Evolutionary conservation across 2,888 invertebrate species (phyloP).

Genomic region (Escarpia spicata): DNA sequence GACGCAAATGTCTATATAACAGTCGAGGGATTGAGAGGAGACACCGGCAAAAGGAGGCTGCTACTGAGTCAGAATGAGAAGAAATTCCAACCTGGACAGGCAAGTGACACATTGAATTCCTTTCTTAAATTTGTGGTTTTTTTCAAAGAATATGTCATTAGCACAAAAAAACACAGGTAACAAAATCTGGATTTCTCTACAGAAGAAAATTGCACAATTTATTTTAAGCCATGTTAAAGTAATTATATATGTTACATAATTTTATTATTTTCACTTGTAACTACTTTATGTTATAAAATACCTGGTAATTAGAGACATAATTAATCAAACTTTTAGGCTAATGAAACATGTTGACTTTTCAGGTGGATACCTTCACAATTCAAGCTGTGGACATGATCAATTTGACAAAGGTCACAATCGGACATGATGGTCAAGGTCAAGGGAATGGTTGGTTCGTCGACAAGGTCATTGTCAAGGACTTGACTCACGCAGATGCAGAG

Average conservation of each 20-base stretch:
- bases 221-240: not conserved
- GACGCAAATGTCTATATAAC: conserved; percentile 53
- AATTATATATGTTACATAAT: not conserved
- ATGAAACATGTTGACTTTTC: conserved; percentile 27
- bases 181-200: too few species aligned
- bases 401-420: conserved; percentile 57
- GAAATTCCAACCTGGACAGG: conserved; percentile 53
- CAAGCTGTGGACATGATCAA: conserved; percentile 61
- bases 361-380: conserved; percentile 58
- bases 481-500: conserved; percentile 41
- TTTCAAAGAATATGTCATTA: not conserved
- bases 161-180: too few species aligned
- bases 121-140: not conserved
- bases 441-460: conserved; percentile 61
- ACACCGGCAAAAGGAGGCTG: conserved; percentile 51
- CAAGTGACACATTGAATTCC: conserved; percentile 20
- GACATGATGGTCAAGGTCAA: conserved; percentile 60
- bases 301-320: not conserved
- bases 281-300: too few species aligned
- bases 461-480: conserved; percentile 53
- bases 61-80: conserved; percentile 33
- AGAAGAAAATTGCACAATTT: too few species aligned
- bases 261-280: not conserved
- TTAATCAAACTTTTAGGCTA: not conserved
- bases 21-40: conserved; percentile 56